Conservation (phyloP, 1,140 invertebrate species). For the Galendromus occidentalis region DNA sequence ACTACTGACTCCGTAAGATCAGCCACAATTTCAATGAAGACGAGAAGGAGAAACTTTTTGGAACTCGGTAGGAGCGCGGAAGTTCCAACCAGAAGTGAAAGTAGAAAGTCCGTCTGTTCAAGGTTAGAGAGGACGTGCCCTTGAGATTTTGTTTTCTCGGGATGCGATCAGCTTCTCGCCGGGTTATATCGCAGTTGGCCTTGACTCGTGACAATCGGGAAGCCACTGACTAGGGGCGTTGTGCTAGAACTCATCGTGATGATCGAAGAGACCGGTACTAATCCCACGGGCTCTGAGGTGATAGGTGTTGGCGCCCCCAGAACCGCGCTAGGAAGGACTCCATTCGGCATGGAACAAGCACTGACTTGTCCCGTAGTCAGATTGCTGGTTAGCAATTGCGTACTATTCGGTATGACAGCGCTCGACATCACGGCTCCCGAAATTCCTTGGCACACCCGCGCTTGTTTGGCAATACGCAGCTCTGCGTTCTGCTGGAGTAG, state of each 20-base stretch:
- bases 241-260: neutral
- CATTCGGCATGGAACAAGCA: neutral
- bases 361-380: neutral
- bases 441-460: neutral
- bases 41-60: too few species aligned
- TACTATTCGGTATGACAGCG: neutral
- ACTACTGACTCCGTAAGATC: too few species aligned
- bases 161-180: neutral
- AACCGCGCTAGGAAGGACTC: neutral
- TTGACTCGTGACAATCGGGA: constrained; percentile 7
- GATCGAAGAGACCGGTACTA: constrained; percentile 3
- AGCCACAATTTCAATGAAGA: too few species aligned
- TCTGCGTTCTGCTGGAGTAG: constrained; percentile 58
- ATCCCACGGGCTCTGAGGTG: constrained; percentile 1
- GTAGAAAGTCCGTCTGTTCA: too few species aligned
- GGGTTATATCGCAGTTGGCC: constrained; percentile 7
- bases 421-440: constrained; percentile 2
- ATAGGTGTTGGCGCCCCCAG: neutral
- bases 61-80: too few species aligned
- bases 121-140: too few species aligned
- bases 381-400: neutral
- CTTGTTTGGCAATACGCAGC: constrained; percentile 41
- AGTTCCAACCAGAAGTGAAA: too few species aligned
- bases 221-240: neutral
- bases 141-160: too few species aligned